Base-by-base conservation (phyloP, 2,797 vertebrate genomes). In the Aeoliscus strigatus region DNA sequence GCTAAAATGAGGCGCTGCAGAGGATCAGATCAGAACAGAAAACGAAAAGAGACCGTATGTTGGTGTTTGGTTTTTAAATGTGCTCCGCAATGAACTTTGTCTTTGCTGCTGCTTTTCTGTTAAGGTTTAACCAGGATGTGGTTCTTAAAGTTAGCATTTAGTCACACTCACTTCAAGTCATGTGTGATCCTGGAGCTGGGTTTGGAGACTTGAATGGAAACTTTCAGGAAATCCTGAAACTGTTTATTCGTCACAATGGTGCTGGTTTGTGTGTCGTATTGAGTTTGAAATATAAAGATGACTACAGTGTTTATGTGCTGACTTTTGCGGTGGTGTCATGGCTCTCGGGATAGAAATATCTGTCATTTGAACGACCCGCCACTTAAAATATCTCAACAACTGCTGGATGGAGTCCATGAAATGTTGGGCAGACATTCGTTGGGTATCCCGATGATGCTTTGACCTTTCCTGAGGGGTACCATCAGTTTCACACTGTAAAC, bases 1-100 rank as follows among this genome's bases (percentile, higher is more conserved):
- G 70, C 71, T 85, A 73, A 48, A 35, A 25, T 50, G 36, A 45
- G 14, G 5, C 4, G 10, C 45, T 26, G 47, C 3, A 50, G 28
- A 54, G 30, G 25, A 53, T n/a, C n/a, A n/a, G n/a, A n/a, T n/a
- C n/a, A 23, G 9, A 54, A 36, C 37, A 1, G 26, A 15, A 43
- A 39, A 42, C 18, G 1, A 44, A 39, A 21, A 30, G 39, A 32
- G 18, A 37, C 1, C 0, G 3, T 21, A 6, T 4, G 9, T 2
- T 8, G 3, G 24, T 13, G 9, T 9, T n/a, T n/a, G 39, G 23
- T 54, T 50, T 69, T n/a, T 16, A 18, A 14, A 49, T 28, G 13
- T 4, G 2, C 11, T n/a, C n/a, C n/a, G n/a, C n/a, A n/a, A n/a
- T n/a, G n/a, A n/a, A n/a, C n/a, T n/a, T n/a, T n/a, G n/a, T n/a